Base-by-base conservation (phyloP, 2,797 vertebrate species). In the Fundulus diaphanus region DNA sequence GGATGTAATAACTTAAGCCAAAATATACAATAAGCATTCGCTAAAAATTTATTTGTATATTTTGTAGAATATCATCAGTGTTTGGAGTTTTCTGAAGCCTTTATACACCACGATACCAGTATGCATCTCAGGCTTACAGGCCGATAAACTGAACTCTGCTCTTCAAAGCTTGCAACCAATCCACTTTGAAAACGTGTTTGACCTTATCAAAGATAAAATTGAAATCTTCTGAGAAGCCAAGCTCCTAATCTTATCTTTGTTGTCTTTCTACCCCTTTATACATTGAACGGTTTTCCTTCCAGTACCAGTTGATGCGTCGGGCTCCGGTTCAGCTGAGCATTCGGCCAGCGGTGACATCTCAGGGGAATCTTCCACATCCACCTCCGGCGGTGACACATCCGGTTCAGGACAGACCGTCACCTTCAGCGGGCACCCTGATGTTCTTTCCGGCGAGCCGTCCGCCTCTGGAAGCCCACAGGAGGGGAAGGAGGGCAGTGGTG, bases 211-310 rank as follows among this genome's bases (percentile, higher is more conserved):
- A 51, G 7, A 20, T 24, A 24, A 7, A 51, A 24, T 8, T 5
- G 59, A 37, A 37, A 37, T 37, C 11, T 33, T 51, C 49, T 9
- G 13, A 63, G 33, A 24, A 24, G 20, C 33, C 37, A 63, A 22
- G 20, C 59, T 37, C 35, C 9, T 13, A 24, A 40, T 65, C 35
- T 6, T 22, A n/a, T 65, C 37, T n/a, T 24, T 1, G 52, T 9
- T 56, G 27, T n/a, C 46, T 74, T 72, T 35, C 73, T 48, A 29
- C 9, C 59, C 18, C 84, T 51, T 81, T 65, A 65, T 51, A 1
- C 83, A 94, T 88, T 69, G 68, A 72, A 79, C 94, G 42, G 84
- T 87, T 18, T 86, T 90, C 87, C 88, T 94, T 85, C 88, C 94
- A 68, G 75, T 88, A 31, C 82, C 83, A 1, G 4, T 82, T 77